These are phyloP conservation scores for Phymanthus crucifer DNA, from an alignment of 92 coral and sea anemone species.

Conservation along the genomic window DNA sequence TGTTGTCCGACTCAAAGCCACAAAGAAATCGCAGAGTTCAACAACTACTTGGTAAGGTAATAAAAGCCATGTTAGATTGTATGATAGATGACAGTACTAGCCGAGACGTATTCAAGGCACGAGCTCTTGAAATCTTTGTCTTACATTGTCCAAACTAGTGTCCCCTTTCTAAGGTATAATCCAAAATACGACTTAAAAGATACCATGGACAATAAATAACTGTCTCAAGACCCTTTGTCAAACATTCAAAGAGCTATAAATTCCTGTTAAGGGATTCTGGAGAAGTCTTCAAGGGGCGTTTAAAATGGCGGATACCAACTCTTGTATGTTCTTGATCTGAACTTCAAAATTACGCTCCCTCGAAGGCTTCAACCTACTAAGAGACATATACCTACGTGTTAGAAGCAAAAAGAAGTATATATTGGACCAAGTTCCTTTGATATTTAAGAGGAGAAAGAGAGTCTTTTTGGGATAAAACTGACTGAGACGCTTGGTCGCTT, in stretches of 20 bases:
- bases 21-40: constrained; percentile 19
- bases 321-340: constrained; percentile 8
- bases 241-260: neutral
- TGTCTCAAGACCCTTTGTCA: neutral
- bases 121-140: neutral
- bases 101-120: neutral
- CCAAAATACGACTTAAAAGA: neutral
- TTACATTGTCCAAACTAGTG: neutral
- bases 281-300: constrained; percentile 20
- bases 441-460: neutral
- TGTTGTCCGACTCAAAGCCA: neutral
- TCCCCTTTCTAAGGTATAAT: neutral
- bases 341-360: constrained; percentile 1
- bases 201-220: neutral
- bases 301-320: constrained; percentile 33
- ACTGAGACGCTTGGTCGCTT: constrained; percentile 26
- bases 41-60: constrained; percentile 22
- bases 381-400: constrained; percentile 17
- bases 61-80: constrained; percentile 10
- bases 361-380: neutral
- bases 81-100: constrained; percentile 4
- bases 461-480: neutral
- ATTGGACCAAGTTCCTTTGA: neutral
- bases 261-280: constrained; percentile 15
- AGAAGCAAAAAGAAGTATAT: neutral